Evolutionary conservation across 2,797 vertebrate species (phyloP), one percentile per base, ranked within the genome.

Genomic region (Gymnodraco acuticeps): DNA sequence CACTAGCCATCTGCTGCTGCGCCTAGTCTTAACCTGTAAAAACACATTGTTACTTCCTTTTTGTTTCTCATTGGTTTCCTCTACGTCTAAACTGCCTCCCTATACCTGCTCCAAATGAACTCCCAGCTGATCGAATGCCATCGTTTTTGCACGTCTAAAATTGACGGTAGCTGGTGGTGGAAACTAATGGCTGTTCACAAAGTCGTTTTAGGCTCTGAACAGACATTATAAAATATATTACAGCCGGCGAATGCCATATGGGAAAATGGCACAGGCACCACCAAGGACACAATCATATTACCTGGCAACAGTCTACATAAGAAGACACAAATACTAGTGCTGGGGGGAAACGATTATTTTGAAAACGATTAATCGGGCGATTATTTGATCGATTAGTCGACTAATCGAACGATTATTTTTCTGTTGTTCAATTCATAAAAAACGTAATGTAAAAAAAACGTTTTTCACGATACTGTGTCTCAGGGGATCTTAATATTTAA

Each of bases 1-100:
- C 60, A 86, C 50, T 69, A 71, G 64, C 90, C 92, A 92, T 93
- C 92, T 94, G 91, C 79, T 85, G 67, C 74, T 43, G 48, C 48
- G 4, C n/a, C 64, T 8, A 7, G 20, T 64, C 19, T 61, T 0
- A 66, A 72, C 27, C 7, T 69, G 52, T 55, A 71, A 55, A 5
- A 70, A 27, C 45, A 54, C 13, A 45, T 52, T 13, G 42, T 46
- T 75, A 20, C 33, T 13, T 51, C 63, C 47, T 70, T 33, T 43
- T 64, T 69, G 47, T 76, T 62, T 56, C 14, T 68, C 15, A 31
- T 15, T 50, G 16, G 4, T 52, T 75, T 64, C 23, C 33, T 60
- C 55, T 31, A n/a, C 3, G 46, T 17, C 66, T 43, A 47, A 15
- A 17, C 53, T 2, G 50, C 43, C 67, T 69, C 55, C 41, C 27